Evolutionary conservation across 2,888 invertebrate genomes (phyloP), one percentile per base, ranked within the genome.

Genomic region (Harmothoe impar): DNA sequence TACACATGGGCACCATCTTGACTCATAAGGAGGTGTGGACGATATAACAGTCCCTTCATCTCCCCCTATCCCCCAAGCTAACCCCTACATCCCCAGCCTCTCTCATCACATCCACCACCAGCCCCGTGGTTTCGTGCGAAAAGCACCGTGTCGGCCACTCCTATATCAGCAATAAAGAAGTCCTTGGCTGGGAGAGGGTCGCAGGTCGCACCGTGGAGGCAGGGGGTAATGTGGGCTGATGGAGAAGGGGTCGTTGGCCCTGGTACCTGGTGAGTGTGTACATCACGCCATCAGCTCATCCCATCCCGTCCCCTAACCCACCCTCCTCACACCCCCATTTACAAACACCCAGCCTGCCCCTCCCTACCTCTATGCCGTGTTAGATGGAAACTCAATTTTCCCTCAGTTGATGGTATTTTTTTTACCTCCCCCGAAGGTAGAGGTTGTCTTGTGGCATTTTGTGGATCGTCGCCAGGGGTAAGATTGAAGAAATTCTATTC

Each of bases 211-310:
- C 23, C 3, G 62, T n/a, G 62, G 62, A 62, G 62, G 62, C 62
- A n/a, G 62, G 62, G 62, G 62, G 62, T 62, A 62, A 62, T 62
- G n/a, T 62, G 62, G 62, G n/a, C 62, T 62, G 62, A 62, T 62
- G 62, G 23, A 62, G 62, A 62, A 62, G 62, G 62, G 62, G 62
- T 62, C 62, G n/a, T 20, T n/a, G 62, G 62, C 62, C 62, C 62
- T 62, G 62, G 12, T 62, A 62, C 62, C 62, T 62, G 23, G 23
- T 62, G 62, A 62, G 62, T 62, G 62, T 62, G 62, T 62, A 62
- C 62, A 62, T 62, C 62, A 62, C 62, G 62, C 62, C n/a, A 62
- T 62, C 62, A 62, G 62, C 62, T 62, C 62, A 62, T 62, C 62
- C 62, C 62, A n/a, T 62, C 62, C 20, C 62, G 7, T 12, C 15